Evolutionary conservation across 2,888 invertebrate species (phyloP).

Genomic region (Drosophila cyrtoloma): DNA sequence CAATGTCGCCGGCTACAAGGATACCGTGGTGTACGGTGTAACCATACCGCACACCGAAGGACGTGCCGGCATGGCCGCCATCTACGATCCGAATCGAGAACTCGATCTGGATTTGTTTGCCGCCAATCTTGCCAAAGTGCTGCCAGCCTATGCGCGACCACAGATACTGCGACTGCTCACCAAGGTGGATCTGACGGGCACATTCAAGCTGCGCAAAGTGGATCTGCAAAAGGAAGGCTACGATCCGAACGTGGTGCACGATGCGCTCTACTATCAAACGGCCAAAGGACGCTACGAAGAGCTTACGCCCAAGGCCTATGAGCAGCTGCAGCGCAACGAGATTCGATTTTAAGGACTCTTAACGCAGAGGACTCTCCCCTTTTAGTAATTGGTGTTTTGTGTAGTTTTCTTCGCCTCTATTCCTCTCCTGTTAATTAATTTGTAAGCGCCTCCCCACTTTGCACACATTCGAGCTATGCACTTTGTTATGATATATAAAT

Average conservation of each 20-base stretch:
- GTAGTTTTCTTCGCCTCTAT: constrained; percentile 13
- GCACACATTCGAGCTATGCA: constrained; percentile 34
- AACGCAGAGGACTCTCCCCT: background rate
- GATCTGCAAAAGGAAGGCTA: constrained; percentile 97
- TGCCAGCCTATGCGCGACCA: constrained; percentile 95
- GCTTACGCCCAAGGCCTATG: constrained; percentile 89
- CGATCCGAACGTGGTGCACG: constrained; percentile 89
- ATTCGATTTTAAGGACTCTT: constrained; percentile 88
- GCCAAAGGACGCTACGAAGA: constrained; percentile 89
- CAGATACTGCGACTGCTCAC: constrained; percentile 93
- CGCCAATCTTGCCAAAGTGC: constrained; percentile 87
- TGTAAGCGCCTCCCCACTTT: constrained; percentile 51
- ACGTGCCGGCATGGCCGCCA: constrained; percentile 96
- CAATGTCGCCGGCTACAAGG: constrained; percentile 91
- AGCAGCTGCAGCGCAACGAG: constrained; percentile 90
- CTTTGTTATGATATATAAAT: constrained; percentile 32
- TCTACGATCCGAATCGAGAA: constrained; percentile 90
- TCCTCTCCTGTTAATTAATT: constrained; percentile 74
- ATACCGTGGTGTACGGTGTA: constrained; percentile 97
- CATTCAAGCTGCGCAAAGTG: constrained; percentile 97
- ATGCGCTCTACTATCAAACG: constrained; percentile 93
- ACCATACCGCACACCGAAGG: constrained; percentile 93
- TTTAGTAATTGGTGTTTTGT: constrained; percentile 25
- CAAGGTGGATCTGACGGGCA: constrained; percentile 96
- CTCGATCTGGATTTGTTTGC: constrained; percentile 88